phyloP scores from a whole-genome alignment of 2,113 vertebrate species.

The Lepus europaeus region DNA sequence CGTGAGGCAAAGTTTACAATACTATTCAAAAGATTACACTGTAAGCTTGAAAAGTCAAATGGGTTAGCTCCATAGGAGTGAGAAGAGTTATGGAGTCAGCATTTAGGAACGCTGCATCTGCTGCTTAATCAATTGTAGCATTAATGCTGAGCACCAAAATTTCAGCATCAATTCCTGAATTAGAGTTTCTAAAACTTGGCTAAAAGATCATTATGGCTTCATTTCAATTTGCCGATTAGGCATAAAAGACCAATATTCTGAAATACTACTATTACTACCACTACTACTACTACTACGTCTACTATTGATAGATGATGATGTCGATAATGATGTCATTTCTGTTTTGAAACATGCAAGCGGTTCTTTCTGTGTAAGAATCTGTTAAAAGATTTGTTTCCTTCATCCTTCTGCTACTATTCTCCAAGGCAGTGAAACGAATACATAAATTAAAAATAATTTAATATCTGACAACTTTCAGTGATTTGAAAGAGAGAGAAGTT shows the following conservation, averaged over 20 bases:
- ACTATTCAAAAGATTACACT: background rate
- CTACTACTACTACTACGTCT: background rate
- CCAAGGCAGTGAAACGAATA: conserved; percentile 53
- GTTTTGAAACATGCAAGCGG: conserved; percentile 53
- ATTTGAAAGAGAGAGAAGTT: conserved; percentile 20
- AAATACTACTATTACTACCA: background rate
- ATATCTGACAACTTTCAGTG: conserved; percentile 43
- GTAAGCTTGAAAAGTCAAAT: background rate
- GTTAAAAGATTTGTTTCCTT: conserved; percentile 49
- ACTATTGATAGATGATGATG: background rate
- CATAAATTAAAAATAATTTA: conserved; percentile 59
- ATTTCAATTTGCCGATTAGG: background rate
- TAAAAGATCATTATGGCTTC: conserved; percentile 34
- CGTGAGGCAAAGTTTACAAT: background rate
- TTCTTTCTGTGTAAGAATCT: conserved; percentile 40
- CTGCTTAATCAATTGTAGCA: background rate
- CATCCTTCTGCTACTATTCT: background rate
- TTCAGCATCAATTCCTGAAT: conserved; percentile 47
- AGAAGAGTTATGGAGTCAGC: background rate
- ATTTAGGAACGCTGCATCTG: background rate
- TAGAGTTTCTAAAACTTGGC: conserved; percentile 8
- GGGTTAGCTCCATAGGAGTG: background rate
- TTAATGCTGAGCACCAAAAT: conserved; percentile 21
- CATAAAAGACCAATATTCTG: background rate
- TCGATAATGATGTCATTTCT: background rate